Percentiles rank a stretch among this genome's conserved stretches.
Evolutionary conservation across 1,140 invertebrate genomes (phyloP).

Genomic region (Trichonephila inaurata): DNA sequence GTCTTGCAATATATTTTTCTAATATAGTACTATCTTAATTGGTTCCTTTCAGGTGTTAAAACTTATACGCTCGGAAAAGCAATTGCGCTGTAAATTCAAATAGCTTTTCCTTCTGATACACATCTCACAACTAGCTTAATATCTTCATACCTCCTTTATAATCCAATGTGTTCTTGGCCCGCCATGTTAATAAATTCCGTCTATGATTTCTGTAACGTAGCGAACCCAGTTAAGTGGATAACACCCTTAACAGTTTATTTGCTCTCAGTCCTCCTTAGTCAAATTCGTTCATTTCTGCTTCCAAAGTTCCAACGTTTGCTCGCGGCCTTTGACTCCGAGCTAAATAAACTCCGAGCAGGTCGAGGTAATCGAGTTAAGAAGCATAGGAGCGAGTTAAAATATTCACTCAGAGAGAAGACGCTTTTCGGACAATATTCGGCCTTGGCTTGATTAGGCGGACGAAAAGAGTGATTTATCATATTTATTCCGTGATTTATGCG

Average conservation of each 20-base stretch:
- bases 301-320: neutral
- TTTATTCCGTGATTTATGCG: neutral
- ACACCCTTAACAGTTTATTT: neutral
- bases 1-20: too few species aligned
- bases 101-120: neutral
- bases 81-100: neutral
- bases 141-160: neutral
- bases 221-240: neutral
- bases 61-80: too few species aligned
- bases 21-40: too few species aligned
- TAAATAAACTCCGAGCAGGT: neutral
- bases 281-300: neutral
- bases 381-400: neutral
- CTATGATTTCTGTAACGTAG: neutral
- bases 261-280: neutral
- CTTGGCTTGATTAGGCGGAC: neutral
- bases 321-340: neutral
- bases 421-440: neutral
- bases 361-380: conserved; percentile 31
- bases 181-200: neutral
- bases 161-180: neutral
- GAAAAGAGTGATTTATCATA: neutral
- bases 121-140: too few species aligned
- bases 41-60: too few species aligned
- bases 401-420: neutral